Conservation (phyloP, 1,140 invertebrate genomes). For the Hycleus phaleratus region DNA sequence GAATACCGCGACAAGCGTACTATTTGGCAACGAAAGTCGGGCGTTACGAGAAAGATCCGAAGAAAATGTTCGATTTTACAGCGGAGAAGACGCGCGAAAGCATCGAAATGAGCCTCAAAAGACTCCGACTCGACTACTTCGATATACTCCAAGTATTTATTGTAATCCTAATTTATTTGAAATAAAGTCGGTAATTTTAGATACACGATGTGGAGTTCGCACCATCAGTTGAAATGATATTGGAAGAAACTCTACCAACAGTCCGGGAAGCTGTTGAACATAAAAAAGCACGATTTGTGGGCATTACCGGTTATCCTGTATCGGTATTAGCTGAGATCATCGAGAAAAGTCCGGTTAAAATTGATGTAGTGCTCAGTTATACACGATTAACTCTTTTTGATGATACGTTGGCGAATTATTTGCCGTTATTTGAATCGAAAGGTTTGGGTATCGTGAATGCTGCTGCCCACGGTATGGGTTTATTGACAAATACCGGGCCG, state of each 20-base stretch:
- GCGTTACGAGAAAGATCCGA: constrained; percentile 64
- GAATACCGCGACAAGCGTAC: constrained; percentile 71
- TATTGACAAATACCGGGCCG: constrained; percentile 68
- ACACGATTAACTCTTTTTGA: constrained; percentile 73
- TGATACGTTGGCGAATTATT: constrained; percentile 61
- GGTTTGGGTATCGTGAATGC: constrained; percentile 75
- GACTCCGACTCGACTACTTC: constrained; percentile 72
- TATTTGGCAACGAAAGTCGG: constrained; percentile 92
- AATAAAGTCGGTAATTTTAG: constrained; percentile 44
- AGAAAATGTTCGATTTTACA: constrained; percentile 83
- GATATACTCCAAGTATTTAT: constrained; percentile 74
- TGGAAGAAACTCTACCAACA: constrained; percentile 80
- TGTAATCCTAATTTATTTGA: not conserved
- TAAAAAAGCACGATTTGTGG: constrained; percentile 77
- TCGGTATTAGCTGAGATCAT: constrained; percentile 65
- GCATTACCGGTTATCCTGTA: constrained; percentile 82
- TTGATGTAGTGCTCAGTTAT: constrained; percentile 71
- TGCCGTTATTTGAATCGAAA: constrained; percentile 55
- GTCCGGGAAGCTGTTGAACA: constrained; percentile 62
- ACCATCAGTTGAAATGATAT: constrained; percentile 62
- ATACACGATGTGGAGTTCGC: constrained; percentile 90
- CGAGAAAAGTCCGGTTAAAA: constrained; percentile 56
- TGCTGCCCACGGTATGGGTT: constrained; percentile 69
- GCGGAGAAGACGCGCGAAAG: constrained; percentile 62
- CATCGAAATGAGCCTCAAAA: constrained; percentile 69